Evolutionary conservation across 2,888 invertebrate genomes (phyloP), one percentile per base, ranked within the genome.

Genomic region (Acrobeloides nanus): DNA sequence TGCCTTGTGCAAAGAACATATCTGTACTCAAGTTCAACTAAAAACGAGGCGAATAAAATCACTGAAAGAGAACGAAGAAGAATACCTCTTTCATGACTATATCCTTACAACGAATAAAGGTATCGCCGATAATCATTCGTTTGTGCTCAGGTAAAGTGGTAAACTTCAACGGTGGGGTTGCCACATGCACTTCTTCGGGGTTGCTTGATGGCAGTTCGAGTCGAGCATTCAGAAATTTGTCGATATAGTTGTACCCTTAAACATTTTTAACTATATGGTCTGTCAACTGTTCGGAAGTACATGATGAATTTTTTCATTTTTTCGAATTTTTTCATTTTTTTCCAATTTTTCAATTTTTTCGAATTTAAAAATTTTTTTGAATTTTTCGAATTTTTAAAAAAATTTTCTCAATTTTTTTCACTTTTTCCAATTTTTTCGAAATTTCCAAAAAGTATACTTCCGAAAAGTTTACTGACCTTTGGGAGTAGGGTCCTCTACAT

Each of bases 111-210:
- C 84, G 84, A 55, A 97, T 89, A 79, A 99, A 99, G 45, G 93
- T 88, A 78, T 97, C 95, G 17, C 97, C 97, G 73, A 99, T 97
- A 72, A 97, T 93, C 80, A 88, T 88, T 55, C 97, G 82, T 75
- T 97, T 97, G 75, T 92, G 89, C 78, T 97, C 97, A 0, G 97
- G 97, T 76, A 86, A 83, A n/a, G 46, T 50, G 23, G 57, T 58
- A 12, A 56, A 41, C 41, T 58, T 56, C 43, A 71, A 46, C 4
- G 55, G 51, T 5, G 23, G 38, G 24, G 53, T 42, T 32, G 53
- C 45, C 6, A 47, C 24, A 26, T 56, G 55, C n/a, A n/a, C n/a
- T n/a, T 42, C 45, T 27, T 37, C 46, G 38, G 25, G 26, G 3
- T 32, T 33, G 27, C 42, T 40, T n/a, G n/a, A n/a, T 6, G 25